These are phyloP conservation scores for Athripsodes cinereus DNA, from an alignment of 2,888 invertebrate genomes.

Conservation along the genomic window DNA sequence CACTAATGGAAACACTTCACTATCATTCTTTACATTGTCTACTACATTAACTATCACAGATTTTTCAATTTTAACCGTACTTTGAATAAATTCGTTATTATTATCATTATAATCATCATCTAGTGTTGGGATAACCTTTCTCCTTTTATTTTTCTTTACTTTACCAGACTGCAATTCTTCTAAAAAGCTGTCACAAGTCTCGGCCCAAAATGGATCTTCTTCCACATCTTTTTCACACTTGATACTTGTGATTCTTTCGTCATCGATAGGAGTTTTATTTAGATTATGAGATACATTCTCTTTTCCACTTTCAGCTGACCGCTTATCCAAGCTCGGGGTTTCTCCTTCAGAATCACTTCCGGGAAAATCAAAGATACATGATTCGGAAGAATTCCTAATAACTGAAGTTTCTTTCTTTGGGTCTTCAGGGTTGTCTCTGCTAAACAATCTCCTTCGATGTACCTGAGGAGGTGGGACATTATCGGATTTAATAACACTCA, in stretches of 20 bases:
- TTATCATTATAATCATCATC: slow-evolving; percentile 32
- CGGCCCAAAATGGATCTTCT: slow-evolving; percentile 55
- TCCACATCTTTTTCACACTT: slow-evolving; percentile 28
- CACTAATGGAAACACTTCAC: slow-evolving; percentile 15
- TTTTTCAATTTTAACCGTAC: slow-evolving; percentile 26
- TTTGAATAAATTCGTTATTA: slow-evolving; percentile 32
- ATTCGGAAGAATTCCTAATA: slow-evolving; percentile 54
- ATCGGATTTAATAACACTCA: slow-evolving; percentile 30
- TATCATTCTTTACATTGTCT: slow-evolving; percentile 24
- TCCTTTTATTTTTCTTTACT: slow-evolving; percentile 51
- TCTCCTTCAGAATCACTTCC: slow-evolving; percentile 59
- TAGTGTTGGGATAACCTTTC: slow-evolving; percentile 34
- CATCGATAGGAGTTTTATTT: slow-evolving; percentile 38
- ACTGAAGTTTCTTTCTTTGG: slow-evolving; percentile 37
- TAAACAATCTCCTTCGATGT: slow-evolving; percentile 50
- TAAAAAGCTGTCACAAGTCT: slow-evolving; percentile 71
- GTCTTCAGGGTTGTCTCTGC: slow-evolving; percentile 39
- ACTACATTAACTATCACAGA: slow-evolving; percentile 26
- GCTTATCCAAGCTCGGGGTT: slow-evolving; percentile 55
- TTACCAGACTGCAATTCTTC: slow-evolving; percentile 62
- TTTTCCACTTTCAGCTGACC: slow-evolving; percentile 60
- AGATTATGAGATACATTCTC: slow-evolving; percentile 52
- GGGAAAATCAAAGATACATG: slow-evolving; percentile 59
- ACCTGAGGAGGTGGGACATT: not conserved
- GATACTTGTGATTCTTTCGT: slow-evolving; percentile 33